Evolutionary conservation across 2,113 vertebrate genomes (phyloP).

Genomic region (Nycticorax nycticorax): DNA sequence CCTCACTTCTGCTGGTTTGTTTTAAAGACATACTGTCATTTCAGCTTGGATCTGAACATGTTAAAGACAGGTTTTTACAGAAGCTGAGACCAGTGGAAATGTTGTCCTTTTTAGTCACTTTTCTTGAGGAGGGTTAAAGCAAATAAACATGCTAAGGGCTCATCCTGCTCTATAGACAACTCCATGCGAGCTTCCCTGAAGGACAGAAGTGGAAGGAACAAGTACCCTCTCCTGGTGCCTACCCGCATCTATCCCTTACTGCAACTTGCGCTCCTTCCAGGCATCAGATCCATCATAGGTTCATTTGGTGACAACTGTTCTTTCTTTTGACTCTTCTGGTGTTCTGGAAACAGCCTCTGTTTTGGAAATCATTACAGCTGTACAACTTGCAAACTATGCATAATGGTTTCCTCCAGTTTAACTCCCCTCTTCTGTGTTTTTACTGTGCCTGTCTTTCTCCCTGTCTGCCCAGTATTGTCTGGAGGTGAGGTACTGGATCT

Average conservation of each 20-base stretch:
- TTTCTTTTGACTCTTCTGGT: not conserved
- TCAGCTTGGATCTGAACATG: not conserved
- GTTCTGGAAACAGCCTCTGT: not conserved
- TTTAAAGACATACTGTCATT: not conserved
- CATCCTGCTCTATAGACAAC: not conserved
- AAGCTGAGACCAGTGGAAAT: not conserved
- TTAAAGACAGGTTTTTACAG: not conserved
- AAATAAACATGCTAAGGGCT: not conserved
- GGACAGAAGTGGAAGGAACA: not conserved
- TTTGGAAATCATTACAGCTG: slow-evolving; percentile 30
- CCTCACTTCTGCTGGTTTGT: not conserved
- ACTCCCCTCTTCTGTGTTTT: not conserved
- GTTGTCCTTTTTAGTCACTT: not conserved
- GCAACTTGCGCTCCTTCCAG: not conserved
- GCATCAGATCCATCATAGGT: not conserved
- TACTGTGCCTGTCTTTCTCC: not conserved
- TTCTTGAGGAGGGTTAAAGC: not conserved
- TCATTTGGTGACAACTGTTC: not conserved
- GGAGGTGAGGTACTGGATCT: not conserved
- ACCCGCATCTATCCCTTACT: not conserved
- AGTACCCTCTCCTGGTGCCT: not conserved
- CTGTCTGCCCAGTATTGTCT: not conserved
- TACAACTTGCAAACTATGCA: not conserved
- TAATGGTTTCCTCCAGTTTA: not conserved
- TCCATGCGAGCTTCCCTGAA: not conserved